Evolutionary conservation across 1,140 invertebrate genomes (phyloP).

Genomic region (Diachasmimorpha longicaudata): DNA sequence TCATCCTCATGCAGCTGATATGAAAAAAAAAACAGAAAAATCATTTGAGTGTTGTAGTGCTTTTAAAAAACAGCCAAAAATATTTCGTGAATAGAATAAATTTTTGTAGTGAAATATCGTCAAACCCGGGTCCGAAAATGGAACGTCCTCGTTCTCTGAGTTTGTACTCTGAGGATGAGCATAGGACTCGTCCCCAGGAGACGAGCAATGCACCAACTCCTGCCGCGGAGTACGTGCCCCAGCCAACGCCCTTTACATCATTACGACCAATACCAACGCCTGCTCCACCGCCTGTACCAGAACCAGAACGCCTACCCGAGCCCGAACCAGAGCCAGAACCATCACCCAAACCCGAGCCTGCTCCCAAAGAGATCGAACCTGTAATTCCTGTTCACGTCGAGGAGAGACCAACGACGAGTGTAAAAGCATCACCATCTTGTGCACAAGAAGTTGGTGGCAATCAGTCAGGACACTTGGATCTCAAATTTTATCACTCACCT

Average conservation of each 20-base stretch:
- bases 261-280: not conserved
- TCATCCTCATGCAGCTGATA: no score
- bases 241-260: not conserved
- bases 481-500: constrained; percentile 61
- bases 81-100: not conserved
- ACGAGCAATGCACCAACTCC: constrained; percentile 51
- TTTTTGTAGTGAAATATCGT: constrained; percentile 35
- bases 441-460: constrained; percentile 47
- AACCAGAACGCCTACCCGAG: not conserved
- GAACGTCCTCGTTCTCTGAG: constrained; percentile 64
- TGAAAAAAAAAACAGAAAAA: no score
- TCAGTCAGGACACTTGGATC: constrained; percentile 51
- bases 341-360: not conserved
- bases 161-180: constrained; percentile 56
- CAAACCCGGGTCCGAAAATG: constrained; percentile 47
- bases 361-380: not conserved
- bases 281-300: no score
- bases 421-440: constrained; percentile 51
- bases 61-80: no score
- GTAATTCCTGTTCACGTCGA: not conserved
- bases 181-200: constrained; percentile 42
- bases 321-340: not conserved
- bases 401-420: constrained; percentile 3
- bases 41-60: no score
- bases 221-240: constrained; percentile 40